These are phyloP conservation scores for Galerucella calmariensis DNA, from an alignment of 2,888 invertebrate species.

Conservation along the genomic window DNA sequence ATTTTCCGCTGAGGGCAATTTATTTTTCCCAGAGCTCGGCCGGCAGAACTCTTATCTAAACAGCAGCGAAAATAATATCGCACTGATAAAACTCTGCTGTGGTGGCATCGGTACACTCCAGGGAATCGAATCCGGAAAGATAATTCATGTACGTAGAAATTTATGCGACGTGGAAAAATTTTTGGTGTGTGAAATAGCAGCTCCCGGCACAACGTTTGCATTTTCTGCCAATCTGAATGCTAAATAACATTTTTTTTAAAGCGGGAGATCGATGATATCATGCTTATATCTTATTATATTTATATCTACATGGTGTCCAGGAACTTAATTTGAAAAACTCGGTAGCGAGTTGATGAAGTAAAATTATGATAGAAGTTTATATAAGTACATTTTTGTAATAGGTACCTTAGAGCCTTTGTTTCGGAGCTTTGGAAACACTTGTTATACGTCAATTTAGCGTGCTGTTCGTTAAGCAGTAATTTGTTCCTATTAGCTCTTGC, in stretches of 20 bases:
- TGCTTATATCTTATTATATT: too few relatives aligned
- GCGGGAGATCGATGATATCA: background rate
- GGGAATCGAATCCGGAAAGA: conserved; percentile 42
- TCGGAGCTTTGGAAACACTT: too few relatives aligned
- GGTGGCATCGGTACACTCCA: conserved; percentile 62
- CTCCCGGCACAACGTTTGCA: conserved; percentile 27
- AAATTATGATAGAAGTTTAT: too few relatives aligned
- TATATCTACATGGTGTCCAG: too few relatives aligned
- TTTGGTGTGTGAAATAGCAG: conserved; percentile 23
- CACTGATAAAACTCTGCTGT: conserved; percentile 62
- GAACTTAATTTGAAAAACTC: too few relatives aligned
- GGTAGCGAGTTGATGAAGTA: too few relatives aligned
- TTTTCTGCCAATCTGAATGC: conserved; percentile 26
- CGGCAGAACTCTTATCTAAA: conserved; percentile 64
- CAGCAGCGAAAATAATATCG: conserved; percentile 68
- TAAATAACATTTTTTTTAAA: conserved; percentile 23
- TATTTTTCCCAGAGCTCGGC: conserved; percentile 65
- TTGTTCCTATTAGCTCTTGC: too few relatives aligned
- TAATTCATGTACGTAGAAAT: conserved; percentile 40
- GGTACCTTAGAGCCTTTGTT: too few relatives aligned
- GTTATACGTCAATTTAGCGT: too few relatives aligned
- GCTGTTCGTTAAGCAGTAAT: too few relatives aligned
- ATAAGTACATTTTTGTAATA: too few relatives aligned
- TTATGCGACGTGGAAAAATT: conserved; percentile 29
- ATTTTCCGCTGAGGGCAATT: conserved; percentile 67